phyloP scores from a whole-genome alignment of 2,113 vertebrate genomes.

The Bubo scandiacus region DNA sequence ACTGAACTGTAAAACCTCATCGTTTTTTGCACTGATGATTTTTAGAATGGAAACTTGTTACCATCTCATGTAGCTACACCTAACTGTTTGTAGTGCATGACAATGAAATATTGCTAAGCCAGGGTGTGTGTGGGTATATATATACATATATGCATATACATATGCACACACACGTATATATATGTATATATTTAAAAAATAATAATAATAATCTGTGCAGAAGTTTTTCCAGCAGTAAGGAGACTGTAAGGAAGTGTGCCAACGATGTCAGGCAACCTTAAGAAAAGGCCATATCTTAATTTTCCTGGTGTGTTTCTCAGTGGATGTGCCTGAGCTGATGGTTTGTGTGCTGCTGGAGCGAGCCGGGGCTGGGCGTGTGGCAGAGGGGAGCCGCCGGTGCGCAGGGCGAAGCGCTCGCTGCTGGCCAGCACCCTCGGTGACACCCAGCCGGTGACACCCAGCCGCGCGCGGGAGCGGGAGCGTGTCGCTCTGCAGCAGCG shows the following conservation, averaged over 20 bases:
- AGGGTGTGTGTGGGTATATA: constrained; percentile 56
- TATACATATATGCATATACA: not conserved
- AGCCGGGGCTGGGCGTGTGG: not conserved
- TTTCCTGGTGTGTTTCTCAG: constrained; percentile 46
- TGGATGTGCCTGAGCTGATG: not conserved
- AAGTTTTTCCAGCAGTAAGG: constrained; percentile 53
- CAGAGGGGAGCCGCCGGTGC: not conserved
- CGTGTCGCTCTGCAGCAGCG: not conserved
- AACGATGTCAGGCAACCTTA: constrained; percentile 17
- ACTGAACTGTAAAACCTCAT: constrained; percentile 89
- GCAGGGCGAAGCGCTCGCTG: not conserved
- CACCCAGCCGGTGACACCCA: not conserved
- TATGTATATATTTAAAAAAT: not conserved
- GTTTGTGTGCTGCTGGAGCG: not conserved
- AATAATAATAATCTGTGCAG: not conserved
- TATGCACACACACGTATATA: not conserved
- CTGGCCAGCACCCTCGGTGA: not conserved
- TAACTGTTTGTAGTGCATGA: constrained; percentile 77
- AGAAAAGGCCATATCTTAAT: constrained; percentile 64
- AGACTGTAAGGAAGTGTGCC: constrained; percentile 68
- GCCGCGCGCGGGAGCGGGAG: not conserved
- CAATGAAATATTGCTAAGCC: constrained; percentile 68
- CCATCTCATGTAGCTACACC: constrained; percentile 79
- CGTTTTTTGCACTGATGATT: constrained; percentile 87
- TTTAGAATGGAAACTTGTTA: constrained; percentile 77